Conservation (phyloP, 2,888 invertebrate species). For the Sisyra nigra region DNA sequence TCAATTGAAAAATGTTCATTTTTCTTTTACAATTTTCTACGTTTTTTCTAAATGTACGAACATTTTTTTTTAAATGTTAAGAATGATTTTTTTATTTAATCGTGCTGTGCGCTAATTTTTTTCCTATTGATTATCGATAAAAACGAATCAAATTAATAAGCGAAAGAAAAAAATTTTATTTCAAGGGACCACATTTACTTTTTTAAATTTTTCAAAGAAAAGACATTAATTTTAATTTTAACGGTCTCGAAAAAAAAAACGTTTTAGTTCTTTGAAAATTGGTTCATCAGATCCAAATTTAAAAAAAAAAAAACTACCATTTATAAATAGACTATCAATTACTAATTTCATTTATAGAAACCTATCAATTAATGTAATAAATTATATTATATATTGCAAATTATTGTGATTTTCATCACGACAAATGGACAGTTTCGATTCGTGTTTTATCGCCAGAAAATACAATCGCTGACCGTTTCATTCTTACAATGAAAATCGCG, state of each 20-base stretch:
- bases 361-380: too few relatives aligned
- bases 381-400: background rate
- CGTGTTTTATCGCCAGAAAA: background rate
- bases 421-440: background rate
- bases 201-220: background rate
- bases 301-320: too few relatives aligned
- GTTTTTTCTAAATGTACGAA: too few relatives aligned
- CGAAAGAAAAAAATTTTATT: background rate
- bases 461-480: background rate
- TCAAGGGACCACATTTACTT: background rate
- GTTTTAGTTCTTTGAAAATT: background rate
- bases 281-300: too few relatives aligned
- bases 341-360: too few relatives aligned
- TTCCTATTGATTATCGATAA: constrained; percentile 12
- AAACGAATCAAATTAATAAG: background rate
- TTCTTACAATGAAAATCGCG: too few relatives aligned
- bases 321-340: too few relatives aligned
- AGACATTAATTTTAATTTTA: background rate
- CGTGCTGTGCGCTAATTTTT: too few relatives aligned
- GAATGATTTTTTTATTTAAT: too few relatives aligned
- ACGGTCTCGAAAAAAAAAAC: background rate
- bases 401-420: background rate
- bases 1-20: too few relatives aligned
- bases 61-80: too few relatives aligned
- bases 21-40: too few relatives aligned